Evolutionary conservation across 2,888 invertebrate species (phyloP).

Genomic region (Sphaerophoria taeniata): DNA sequence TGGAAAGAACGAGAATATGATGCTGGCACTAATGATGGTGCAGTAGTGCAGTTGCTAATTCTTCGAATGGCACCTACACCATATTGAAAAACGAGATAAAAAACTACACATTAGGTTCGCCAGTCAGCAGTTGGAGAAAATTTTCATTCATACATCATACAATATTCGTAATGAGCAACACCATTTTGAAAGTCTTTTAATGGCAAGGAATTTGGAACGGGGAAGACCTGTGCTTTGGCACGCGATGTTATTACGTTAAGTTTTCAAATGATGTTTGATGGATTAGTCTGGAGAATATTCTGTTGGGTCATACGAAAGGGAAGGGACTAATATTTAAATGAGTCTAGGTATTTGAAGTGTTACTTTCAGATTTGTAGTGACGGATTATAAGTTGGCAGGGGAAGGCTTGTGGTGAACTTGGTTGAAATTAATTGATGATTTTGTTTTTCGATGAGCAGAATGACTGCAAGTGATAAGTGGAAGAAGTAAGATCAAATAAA

Average conservation of each 20-base stretch:
- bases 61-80: constrained; percentile 60
- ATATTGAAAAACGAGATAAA: constrained; percentile 48
- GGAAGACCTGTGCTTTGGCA: neutral
- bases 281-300: neutral
- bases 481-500: neutral
- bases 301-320: neutral
- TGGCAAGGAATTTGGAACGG: neutral
- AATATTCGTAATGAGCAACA: constrained; percentile 56
- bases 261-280: constrained; percentile 23
- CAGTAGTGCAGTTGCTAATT: constrained; percentile 66
- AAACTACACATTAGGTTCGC: constrained; percentile 51
- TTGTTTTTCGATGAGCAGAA: neutral
- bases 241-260: constrained; percentile 28
- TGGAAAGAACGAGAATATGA: constrained; percentile 36
- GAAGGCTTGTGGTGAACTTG: neutral
- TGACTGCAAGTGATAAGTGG: neutral
- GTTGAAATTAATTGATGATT: constrained; percentile 28
- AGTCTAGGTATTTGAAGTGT: constrained; percentile 41
- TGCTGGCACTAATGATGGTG: constrained; percentile 71
- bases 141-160: neutral
- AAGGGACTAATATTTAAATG: neutral
- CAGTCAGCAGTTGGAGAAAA: constrained; percentile 10
- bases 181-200: constrained; percentile 36
- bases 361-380: constrained; percentile 41
- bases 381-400: constrained; percentile 42